Conservation (phyloP, 1,140 invertebrate species). For the Zaprionus taronus region DNA sequence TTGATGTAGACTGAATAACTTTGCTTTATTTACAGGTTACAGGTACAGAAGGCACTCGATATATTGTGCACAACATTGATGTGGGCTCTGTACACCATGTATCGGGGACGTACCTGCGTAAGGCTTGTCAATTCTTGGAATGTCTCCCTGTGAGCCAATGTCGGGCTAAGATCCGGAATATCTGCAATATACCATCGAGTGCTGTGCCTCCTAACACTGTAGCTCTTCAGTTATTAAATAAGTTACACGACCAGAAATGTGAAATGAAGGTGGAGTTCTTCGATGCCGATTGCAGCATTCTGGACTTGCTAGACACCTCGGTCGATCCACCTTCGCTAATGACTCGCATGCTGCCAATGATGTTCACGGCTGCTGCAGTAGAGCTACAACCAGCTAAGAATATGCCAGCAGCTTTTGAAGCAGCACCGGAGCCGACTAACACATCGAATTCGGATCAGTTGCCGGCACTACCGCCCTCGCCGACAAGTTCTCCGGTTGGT, state of each 20-base stretch:
- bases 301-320: constrained; percentile 39
- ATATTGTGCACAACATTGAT: constrained; percentile 53
- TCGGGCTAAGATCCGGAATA: constrained; percentile 34
- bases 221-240: constrained; percentile 25
- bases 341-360: constrained; percentile 42
- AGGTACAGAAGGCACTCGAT: background rate
- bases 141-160: constrained; percentile 43
- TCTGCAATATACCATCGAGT: constrained; percentile 42
- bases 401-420: background rate
- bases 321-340: constrained; percentile 37
- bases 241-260: background rate
- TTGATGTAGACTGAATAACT: background rate
- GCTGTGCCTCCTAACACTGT: constrained; percentile 36
- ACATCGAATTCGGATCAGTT: background rate
- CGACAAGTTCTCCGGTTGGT: constrained; percentile 25
- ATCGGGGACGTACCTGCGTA: constrained; percentile 29
- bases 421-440: background rate
- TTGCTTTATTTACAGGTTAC: constrained; percentile 25
- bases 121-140: constrained; percentile 53
- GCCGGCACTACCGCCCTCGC: constrained; percentile 45
- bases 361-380: constrained; percentile 36
- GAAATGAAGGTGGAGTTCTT: constrained; percentile 23
- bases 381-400: constrained; percentile 7
- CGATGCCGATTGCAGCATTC: background rate
- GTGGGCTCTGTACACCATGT: constrained; percentile 35